Base-by-base conservation (phyloP, 2,797 vertebrate species). In the Sebastes hopkinsi region DNA sequence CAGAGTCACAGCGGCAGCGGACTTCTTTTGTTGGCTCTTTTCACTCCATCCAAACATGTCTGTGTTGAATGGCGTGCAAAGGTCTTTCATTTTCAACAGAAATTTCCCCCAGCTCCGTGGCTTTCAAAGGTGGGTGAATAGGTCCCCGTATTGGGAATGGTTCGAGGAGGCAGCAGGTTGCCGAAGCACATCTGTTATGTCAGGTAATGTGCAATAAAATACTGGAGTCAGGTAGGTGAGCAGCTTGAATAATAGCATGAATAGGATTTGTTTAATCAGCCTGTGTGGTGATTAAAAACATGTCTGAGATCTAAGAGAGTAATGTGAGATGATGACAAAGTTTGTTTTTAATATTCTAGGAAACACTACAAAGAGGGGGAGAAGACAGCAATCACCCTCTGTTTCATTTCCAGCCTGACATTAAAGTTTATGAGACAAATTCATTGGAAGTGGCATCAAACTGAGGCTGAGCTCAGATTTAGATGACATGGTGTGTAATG, bases 31-130 rank as follows among this genome's bases (percentile, higher is more conserved):
- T 85, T 38, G 81, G 64, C n/a, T 78, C 76, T 81, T 75, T 87
- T 87, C 73, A 69, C 68, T 75, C 73, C 34, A 72, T 77, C 72
- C 79, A 86, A 86, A 87, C 87, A 80, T 61, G 77, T 71, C 83
- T 52, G 46, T 30, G 64, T 56, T 81, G 78, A 90, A 81, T 34
- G 67, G 50, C 36, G 54, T 71, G 64, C 34, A 83, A 81, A 65
- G 72, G 83, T 84, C 83, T 87, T 86, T 79, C 52, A 42, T 64
- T 89, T 85, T 68, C 52, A 77, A 36, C 23, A 80, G 27, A 77
- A 12, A 69, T 75, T 75, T 67, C 3, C 70, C 60, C 54, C 16
- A 60, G 82, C 72, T 81, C 32, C 9, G 77, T 42, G 71, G 62
- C 75, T 90, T 86, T 80, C n/a, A 67, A 75, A 82, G 68, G 55